phyloP scores from a whole-genome alignment of 2,113 vertebrate species.

The Origma solitaria region DNA sequence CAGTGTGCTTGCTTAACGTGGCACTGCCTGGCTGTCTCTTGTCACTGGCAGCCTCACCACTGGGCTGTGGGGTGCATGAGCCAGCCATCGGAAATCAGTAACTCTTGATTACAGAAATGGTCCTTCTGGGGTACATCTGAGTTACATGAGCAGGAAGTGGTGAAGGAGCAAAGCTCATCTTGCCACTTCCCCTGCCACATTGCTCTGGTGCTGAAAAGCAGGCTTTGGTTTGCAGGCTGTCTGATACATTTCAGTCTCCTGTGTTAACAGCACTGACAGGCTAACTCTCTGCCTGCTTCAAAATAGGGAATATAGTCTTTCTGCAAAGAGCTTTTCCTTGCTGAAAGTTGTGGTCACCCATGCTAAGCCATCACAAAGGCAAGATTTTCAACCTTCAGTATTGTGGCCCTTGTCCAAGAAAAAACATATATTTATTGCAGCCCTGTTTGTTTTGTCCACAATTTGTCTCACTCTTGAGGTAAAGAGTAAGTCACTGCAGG shows the following conservation, averaged over 20 bases:
- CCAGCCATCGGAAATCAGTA: background rate
- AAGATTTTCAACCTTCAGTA: background rate
- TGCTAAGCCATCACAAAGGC: background rate
- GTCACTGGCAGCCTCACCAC: background rate
- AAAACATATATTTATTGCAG: background rate
- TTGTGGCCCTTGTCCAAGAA: background rate
- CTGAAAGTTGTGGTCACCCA: background rate
- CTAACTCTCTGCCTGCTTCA: background rate
- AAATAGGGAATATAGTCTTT: background rate
- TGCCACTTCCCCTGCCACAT: constrained; percentile 24
- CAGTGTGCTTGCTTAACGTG: background rate
- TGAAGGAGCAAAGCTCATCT: background rate
- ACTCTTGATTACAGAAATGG: background rate
- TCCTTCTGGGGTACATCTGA: constrained; percentile 10
- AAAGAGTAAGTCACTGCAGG: background rate
- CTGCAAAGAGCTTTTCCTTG: background rate
- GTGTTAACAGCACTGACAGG: background rate
- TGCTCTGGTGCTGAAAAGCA: background rate
- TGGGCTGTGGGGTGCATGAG: background rate
- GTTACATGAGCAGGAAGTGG: constrained; percentile 54
- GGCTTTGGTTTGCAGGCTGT: background rate
- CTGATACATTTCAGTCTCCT: background rate
- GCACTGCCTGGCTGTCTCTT: background rate
- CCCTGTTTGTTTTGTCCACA: background rate
- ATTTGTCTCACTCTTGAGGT: background rate